Conservation (phyloP, 2,888 invertebrate genomes). For the Conistra vaccinii region DNA sequence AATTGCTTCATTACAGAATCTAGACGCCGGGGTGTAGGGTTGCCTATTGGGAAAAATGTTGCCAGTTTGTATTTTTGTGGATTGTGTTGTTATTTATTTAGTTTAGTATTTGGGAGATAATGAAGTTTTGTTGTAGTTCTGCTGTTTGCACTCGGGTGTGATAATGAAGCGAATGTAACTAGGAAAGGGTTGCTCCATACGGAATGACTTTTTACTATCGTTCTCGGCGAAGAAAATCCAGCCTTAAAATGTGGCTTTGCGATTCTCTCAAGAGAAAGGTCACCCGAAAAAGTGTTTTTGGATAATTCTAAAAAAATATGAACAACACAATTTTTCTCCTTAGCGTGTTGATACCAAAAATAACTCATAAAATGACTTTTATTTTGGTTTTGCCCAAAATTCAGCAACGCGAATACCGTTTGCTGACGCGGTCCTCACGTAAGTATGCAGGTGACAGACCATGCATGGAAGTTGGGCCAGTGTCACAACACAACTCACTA, state of each 20-base stretch:
- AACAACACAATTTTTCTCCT: background rate
- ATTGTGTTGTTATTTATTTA: constrained; percentile 67
- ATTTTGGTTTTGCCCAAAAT: background rate
- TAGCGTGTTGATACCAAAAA: no score
- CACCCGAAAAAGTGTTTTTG: background rate
- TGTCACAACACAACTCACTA: no score
- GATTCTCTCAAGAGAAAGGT: background rate
- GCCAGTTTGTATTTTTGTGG: constrained; percentile 61
- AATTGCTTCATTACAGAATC: constrained; percentile 91
- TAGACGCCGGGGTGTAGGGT: constrained; percentile 88
- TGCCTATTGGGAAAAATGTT: constrained; percentile 82
- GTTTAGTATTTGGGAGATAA: constrained; percentile 55
- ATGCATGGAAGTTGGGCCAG: no score
- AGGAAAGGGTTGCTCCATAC: constrained; percentile 8
- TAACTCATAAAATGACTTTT: background rate
- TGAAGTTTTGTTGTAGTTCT: constrained; percentile 56
- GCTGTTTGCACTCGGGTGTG: constrained; percentile 39
- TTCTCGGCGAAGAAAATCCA: background rate
- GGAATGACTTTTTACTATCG: background rate
- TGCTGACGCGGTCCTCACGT: background rate
- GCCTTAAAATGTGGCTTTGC: background rate
- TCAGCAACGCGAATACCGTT: background rate
- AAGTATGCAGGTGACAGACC: background rate
- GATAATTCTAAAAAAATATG: background rate
- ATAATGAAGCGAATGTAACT: constrained; percentile 31